Base-by-base conservation (phyloP, 1,140 invertebrate genomes). In the Doryteuthis pealeii region DNA sequence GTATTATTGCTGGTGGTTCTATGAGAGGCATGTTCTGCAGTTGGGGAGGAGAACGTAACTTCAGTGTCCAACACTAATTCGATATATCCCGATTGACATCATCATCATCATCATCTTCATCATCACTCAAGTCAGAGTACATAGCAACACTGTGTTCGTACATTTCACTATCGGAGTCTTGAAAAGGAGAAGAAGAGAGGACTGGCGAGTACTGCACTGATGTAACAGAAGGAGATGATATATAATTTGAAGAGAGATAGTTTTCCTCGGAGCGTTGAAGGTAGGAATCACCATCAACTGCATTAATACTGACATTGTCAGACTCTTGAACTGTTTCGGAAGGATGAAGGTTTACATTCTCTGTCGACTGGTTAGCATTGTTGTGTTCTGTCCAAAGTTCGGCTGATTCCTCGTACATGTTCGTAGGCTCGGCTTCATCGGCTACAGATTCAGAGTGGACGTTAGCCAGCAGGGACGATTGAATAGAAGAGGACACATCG, bases 141-240 rank as follows among this genome's bases (percentile, higher is more conserved):
- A 62, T n/a, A 6, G 18, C 54, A 40, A 40, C 35, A 40, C 10
- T 40, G 35, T 40, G 3, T 40, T 40, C 35, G 26, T 62, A 62
- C 54, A 62, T 62, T 2, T 62, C 54, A 62, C 54, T 62, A 1
- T 62, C 54, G 18, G 54, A 62, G 22, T 62, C 54, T 6, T 62
- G 54, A 4, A n/a, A 28, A 6, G 54, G 54, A n/a, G 54, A 62
- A 1, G 45, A 49, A n/a, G 54, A 62, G 54, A 22, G 22, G 5
- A 62, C 18, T n/a, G 54, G 54, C 5, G 54, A 62, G 26, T n/a
- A 62, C 54, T 62, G 54, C 26, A 22, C 18, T 2, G 54, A 62
- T 22, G 54, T 62, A n/a, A 62, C 54, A 62, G 54, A 62, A 62
- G 54, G 54, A 0, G 54, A 62, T 62, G 54, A 62, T n/a, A 62